phyloP scores from a whole-genome alignment of 2,113 vertebrate species.

The Opisthocomus hoazin region DNA sequence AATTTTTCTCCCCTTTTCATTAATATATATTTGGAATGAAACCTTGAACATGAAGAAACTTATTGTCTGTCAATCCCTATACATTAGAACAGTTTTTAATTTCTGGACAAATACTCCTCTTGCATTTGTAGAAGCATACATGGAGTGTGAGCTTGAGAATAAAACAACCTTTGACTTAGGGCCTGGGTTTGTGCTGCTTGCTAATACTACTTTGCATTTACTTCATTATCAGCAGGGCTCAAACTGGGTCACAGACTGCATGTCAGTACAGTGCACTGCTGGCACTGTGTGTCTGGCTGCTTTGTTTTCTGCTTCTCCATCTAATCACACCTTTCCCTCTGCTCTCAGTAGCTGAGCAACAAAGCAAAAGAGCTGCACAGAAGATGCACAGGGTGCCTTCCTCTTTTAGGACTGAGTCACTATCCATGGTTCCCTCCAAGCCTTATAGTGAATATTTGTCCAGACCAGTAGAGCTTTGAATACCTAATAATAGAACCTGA shows the following conservation, averaged over 20 bases:
- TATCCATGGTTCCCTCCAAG: not conserved
- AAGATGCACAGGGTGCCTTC: not conserved
- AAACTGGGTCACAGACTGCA: not conserved
- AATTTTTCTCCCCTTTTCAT: not conserved
- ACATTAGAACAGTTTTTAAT: not conserved
- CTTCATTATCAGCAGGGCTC: not conserved
- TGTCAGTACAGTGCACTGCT: not conserved
- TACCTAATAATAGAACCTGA: not conserved
- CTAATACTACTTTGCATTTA: not conserved
- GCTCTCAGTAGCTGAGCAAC: not conserved
- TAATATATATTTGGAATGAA: not conserved
- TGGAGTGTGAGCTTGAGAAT: not conserved
- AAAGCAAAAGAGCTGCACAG: not conserved
- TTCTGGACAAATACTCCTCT: not conserved
- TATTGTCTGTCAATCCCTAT: not conserved
- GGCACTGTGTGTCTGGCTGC: not conserved
- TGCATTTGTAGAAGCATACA: not conserved
- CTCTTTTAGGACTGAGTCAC: accelerated
- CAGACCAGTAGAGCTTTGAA: not conserved
- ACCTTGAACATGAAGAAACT: not conserved
- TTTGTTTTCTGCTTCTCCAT: not conserved
- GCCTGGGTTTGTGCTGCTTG: not conserved
- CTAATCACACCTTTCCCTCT: not conserved
- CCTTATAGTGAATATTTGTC: not conserved
- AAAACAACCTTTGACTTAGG: not conserved